Conservation (phyloP, 1,140 invertebrate species). For the Drosophila ogumai region DNA sequence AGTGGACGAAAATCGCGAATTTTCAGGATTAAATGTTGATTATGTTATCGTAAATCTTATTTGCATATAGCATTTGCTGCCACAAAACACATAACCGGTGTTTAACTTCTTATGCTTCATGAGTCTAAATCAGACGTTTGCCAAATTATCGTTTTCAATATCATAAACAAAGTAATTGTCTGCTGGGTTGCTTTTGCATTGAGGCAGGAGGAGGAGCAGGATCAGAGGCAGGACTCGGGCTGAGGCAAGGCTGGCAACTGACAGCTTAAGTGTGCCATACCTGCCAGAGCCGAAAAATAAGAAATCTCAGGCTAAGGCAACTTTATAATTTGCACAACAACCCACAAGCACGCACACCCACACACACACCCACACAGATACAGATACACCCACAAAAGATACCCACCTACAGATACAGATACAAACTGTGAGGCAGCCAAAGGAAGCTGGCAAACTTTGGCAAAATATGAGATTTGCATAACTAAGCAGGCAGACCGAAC, state of each 20-base stretch:
- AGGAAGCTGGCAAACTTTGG: slow-evolving; percentile 48
- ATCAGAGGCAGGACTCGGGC: neutral
- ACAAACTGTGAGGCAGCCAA: slow-evolving; percentile 9
- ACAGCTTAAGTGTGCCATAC: slow-evolving; percentile 14
- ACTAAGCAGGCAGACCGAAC: slow-evolving; percentile 45
- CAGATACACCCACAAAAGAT: neutral
- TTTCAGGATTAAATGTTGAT: no score
- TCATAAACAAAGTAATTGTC: no score
- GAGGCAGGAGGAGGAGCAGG: neutral
- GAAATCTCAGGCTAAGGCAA: slow-evolving; percentile 29
- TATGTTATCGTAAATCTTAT: no score
- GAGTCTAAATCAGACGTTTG: no score
- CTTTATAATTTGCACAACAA: slow-evolving; percentile 58
- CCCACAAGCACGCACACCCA: neutral
- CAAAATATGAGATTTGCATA: slow-evolving; percentile 72
- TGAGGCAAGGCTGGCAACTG: neutral
- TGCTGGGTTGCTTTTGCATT: neutral
- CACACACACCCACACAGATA: neutral
- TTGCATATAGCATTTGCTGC: no score
- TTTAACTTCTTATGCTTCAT: no score
- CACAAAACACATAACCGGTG: no score
- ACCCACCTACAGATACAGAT: slow-evolving; percentile 4
- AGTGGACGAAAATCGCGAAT: no score
- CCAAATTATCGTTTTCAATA: no score
- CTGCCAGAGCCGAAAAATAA: neutral